phyloP scores from a whole-genome alignment of 2,888 invertebrate genomes.

The Trichopria drosophilae region DNA sequence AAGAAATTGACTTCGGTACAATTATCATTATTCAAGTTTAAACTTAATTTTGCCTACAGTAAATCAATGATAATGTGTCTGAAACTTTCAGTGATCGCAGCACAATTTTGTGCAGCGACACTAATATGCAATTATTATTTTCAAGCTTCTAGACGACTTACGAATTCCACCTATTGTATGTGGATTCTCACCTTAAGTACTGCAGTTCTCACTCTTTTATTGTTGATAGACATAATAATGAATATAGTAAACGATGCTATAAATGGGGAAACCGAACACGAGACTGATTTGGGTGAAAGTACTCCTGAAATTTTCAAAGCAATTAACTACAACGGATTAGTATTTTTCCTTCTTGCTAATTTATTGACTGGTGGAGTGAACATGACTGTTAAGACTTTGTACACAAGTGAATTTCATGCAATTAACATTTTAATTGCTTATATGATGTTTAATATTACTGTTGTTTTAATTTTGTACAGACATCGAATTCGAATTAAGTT shows the following conservation, averaged over 20 bases:
- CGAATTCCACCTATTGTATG: conserved; percentile 79
- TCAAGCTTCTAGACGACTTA: conserved; percentile 76
- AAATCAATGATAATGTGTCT: conserved; percentile 48
- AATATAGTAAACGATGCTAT: conserved; percentile 44
- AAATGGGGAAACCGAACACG: conserved; percentile 28
- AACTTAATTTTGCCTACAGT: conserved; percentile 42
- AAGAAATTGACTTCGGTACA: no score
- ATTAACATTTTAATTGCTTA: conserved; percentile 47
- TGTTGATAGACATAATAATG: conserved; percentile 62
- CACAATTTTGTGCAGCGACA: conserved; percentile 57
- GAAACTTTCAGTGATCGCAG: conserved; percentile 47
- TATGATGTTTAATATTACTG: conserved; percentile 42
- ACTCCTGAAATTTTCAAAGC: conserved; percentile 68
- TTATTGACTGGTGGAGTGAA: conserved; percentile 83
- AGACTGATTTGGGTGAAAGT: conserved; percentile 23
- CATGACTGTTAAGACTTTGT: conserved; percentile 68
- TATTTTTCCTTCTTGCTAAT: conserved; percentile 84
- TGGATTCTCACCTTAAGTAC: conserved; percentile 74
- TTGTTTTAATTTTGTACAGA: conserved; percentile 43
- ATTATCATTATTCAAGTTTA: conserved; percentile 37
- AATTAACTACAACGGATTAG: conserved; percentile 79
- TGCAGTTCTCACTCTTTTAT: conserved; percentile 62
- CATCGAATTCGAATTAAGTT: conserved; percentile 45
- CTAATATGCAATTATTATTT: conserved; percentile 61
- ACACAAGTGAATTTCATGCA: conserved; percentile 51